Conservation (phyloP, 2,113 vertebrate species). For the Onychostruthus taczanowskii region DNA sequence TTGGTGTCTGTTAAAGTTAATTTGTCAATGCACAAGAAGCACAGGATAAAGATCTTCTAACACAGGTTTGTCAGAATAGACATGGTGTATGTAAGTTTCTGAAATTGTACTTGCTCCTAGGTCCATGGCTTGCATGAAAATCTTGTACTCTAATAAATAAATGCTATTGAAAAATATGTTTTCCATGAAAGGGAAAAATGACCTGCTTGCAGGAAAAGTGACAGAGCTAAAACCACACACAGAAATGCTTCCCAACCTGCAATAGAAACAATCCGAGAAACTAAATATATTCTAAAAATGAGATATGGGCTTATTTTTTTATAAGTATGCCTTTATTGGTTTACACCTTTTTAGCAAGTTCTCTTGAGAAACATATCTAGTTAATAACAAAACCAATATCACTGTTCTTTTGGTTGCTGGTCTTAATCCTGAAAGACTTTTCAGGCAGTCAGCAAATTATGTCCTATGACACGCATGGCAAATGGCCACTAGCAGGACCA, state of each 20-base stretch:
- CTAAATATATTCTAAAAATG: background rate
- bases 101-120: background rate
- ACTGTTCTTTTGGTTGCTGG: background rate
- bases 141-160: slow-evolving; percentile 8
- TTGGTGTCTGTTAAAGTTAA: slow-evolving; percentile 37
- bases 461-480: fast-evolving
- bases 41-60: background rate
- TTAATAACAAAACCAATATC: background rate
- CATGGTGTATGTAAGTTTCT: background rate
- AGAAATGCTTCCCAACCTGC: background rate
- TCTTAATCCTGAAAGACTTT: background rate
- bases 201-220: background rate
- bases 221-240: background rate
- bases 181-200: background rate
- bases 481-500: background rate
- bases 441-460: background rate
- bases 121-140: background rate
- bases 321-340: background rate
- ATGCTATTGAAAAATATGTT: background rate
- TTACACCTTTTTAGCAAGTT: background rate
- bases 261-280: background rate
- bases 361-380: background rate
- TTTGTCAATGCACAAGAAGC: slow-evolving; percentile 24
- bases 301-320: fast-evolving
- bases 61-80: background rate